A percentile compares a stretch with the other conserved stretches of the same genome.
Conservation (phyloP, 1,140 invertebrate species). For the Aradophagus sp. region DNA sequence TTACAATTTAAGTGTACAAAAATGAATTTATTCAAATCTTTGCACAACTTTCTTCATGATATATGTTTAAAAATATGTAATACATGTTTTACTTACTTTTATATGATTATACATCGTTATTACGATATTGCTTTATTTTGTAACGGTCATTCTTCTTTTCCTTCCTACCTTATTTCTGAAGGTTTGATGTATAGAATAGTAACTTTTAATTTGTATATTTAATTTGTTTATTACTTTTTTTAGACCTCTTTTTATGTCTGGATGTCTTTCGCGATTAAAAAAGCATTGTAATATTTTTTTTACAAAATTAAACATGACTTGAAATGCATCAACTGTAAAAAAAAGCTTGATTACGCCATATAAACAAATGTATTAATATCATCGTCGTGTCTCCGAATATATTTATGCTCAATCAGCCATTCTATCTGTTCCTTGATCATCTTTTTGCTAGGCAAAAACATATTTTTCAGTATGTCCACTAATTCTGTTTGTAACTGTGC, state of each 20-base stretch:
- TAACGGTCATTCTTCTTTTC: too few species aligned
- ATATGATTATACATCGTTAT: too few species aligned
- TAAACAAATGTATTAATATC: constrained; percentile 99
- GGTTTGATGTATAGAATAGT: too few species aligned
- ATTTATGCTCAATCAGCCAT: constrained; percentile 99
- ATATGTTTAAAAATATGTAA: constrained; percentile 10
- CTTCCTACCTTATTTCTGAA: too few species aligned
- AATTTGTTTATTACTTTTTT: too few species aligned
- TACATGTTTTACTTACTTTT: too few species aligned
- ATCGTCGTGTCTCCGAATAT: constrained; percentile 96
- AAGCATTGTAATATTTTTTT: constrained; percentile 33
- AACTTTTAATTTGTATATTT: too few species aligned
- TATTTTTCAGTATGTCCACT: constrained; percentile 98
- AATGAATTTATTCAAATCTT: constrained; percentile 2
- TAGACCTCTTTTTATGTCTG: too few species aligned
- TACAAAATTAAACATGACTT: constrained; percentile 7
- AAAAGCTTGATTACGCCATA: constrained; percentile 84
- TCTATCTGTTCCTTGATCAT: constrained; percentile 99
- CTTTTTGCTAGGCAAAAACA: constrained; percentile 99
- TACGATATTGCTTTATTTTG: too few species aligned
- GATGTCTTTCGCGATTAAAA: constrained; percentile 13
- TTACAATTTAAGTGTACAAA: neutral
- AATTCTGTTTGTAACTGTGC: constrained; percentile 96
- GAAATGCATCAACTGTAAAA: neutral
- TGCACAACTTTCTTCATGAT: neutral